phyloP scores from a whole-genome alignment of 2,797 vertebrate genomes.

The Craterocephalus amniculus region DNA sequence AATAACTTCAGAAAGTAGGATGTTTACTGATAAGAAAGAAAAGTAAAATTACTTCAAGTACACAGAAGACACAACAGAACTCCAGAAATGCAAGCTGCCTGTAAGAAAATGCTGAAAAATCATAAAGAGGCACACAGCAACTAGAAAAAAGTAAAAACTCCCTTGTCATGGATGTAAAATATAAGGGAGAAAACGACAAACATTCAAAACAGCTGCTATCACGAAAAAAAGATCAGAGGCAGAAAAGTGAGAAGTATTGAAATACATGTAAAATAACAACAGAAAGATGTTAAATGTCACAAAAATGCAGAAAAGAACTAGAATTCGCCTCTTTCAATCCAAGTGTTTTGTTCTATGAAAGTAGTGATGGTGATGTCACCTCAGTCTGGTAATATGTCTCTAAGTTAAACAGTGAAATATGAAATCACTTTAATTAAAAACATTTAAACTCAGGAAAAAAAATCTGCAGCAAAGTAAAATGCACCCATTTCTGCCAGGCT shows the following conservation, averaged over 20 bases:
- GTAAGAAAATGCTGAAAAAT: not conserved
- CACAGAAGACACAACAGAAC: not conserved
- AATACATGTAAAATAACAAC: not conserved
- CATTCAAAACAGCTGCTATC: not conserved
- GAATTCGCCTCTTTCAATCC: too few species aligned
- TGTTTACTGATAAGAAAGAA: not conserved
- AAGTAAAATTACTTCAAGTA: not conserved
- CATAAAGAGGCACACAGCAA: not conserved
- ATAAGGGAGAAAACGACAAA: not conserved
- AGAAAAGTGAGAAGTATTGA: not conserved
- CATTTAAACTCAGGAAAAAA: not conserved
- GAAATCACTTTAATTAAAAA: not conserved
- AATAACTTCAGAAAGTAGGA: too few species aligned
- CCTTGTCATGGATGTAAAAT: too few species aligned
- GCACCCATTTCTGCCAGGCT: too few species aligned
- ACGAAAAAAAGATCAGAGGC: not conserved
- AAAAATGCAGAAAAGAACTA: too few species aligned
- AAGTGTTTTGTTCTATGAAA: not conserved
- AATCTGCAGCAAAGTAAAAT: not conserved
- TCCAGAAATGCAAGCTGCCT: not conserved
- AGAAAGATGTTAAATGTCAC: too few species aligned
- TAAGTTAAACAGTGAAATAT: not conserved
- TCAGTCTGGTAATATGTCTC: too few species aligned
- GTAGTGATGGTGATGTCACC: not conserved
- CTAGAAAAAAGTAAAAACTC: not conserved